A percentile compares a stretch with the other conserved stretches of the same genome.
These are phyloP conservation scores for Daphoenositta chrysoptera DNA, from an alignment of 2,113 vertebrate species.

Conservation along the genomic window DNA sequence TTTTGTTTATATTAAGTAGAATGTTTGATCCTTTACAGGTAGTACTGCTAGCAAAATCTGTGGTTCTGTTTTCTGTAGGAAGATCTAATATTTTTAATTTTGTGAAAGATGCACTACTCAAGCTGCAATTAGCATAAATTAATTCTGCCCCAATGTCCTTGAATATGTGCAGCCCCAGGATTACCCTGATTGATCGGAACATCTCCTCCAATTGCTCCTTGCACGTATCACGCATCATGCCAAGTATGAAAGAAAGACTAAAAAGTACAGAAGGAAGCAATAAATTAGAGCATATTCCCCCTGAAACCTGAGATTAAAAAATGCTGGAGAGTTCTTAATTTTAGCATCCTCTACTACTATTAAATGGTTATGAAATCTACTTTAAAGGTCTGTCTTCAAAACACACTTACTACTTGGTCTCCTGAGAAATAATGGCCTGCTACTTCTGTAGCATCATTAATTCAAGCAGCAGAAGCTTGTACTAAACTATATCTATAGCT, in stretches of 20 bases:
- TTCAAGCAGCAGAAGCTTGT: not conserved
- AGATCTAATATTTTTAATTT: not conserved
- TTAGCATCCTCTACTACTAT: not conserved
- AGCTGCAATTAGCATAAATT: not conserved
- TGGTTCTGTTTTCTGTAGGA: not conserved
- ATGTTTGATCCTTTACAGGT: not conserved
- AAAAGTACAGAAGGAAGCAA: not conserved
- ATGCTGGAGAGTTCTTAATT: not conserved
- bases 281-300: not conserved
- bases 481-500: not conserved
- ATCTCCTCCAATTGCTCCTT: not conserved
- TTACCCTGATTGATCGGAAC: not conserved
- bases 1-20: not conserved
- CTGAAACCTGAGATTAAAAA: not conserved
- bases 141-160: not conserved
- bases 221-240: not conserved
- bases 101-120: not conserved
- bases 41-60: not conserved
- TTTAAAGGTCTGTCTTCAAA: not conserved
- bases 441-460: not conserved
- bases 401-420: not conserved
- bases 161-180: not conserved
- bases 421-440: not conserved
- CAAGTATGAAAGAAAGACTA: not conserved
- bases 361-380: not conserved